Evolutionary conservation across 2,797 vertebrate genomes (phyloP), one percentile per base, ranked within the genome.

Genomic region (Adelosebastes latens): DNA sequence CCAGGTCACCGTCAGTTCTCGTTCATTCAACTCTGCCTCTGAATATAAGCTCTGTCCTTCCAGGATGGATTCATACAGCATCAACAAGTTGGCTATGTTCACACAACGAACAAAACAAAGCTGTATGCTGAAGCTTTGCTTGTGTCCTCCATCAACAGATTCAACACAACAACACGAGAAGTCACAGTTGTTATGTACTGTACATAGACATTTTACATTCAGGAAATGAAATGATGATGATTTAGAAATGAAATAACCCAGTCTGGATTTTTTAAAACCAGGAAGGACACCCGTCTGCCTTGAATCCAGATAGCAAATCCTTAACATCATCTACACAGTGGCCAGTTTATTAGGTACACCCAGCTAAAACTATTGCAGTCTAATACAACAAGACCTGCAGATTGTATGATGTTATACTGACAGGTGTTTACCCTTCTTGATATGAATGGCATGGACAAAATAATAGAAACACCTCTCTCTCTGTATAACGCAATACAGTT

Each of bases 151-250:
- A 71, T 78, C 7, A 75, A 78, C 29, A 60, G 27, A 73, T 80
- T 67, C 70, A 80, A 80, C 39, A 56, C 27, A 34, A 39, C 2
- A 34, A 39, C 2, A 52, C 53, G 3, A 59, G 46, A 69, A 49
- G 52, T 72, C 55, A 22, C 63, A 61, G 78, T 85, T 91, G 46
- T 89, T 82, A 88, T 89, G 85, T 73, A 55, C 59, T 85, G 65
- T 92, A 87, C 81, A 88, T 85, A 85, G 39, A 83, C 75, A 83
- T 88, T 89, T 89, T 84, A 72, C 80, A 86, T 93, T 89, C 82
- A 88, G 76, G 72, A 90, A 83, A 80, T 82, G 2, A 84, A 81
- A 66, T 66, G 11, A 64, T 68, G 11, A 62, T 67, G 11, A 63
- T 22, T 20, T 49, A 64, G 13, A 72, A 75, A 68, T 65, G 6